Conservation (phyloP, 2,888 invertebrate species). For the Gymnoscelis rufifasciata region DNA sequence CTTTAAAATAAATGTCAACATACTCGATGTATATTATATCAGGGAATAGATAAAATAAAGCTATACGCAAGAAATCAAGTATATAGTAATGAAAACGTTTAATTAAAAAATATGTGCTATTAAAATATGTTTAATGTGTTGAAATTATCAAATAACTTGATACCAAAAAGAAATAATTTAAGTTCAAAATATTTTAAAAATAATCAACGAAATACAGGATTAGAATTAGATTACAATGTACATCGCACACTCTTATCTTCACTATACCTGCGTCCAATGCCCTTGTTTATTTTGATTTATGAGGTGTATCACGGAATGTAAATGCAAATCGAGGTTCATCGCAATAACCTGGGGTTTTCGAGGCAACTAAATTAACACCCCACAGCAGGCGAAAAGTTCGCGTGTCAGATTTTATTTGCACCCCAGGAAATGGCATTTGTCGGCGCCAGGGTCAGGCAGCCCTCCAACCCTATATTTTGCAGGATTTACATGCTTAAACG, state of each 20-base stretch:
- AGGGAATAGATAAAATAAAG: no score
- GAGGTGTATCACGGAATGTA: constrained; percentile 18
- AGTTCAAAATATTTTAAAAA: no score
- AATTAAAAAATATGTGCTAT: no score
- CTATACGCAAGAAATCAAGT: no score
- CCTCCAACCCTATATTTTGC: constrained; percentile 37
- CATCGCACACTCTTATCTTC: constrained; percentile 18
- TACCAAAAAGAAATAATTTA: no score
- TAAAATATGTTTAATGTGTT: no score
- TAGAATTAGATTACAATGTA: no score
- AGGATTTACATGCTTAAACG: constrained; percentile 27
- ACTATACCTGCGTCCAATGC: constrained; percentile 13
- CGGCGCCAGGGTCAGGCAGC: constrained; percentile 40
- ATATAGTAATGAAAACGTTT: no score
- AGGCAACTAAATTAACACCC: constrained; percentile 61
- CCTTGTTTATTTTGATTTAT: constrained; percentile 26
- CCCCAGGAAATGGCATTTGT: constrained; percentile 58
- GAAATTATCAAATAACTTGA: no score
- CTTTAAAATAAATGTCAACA: no score
- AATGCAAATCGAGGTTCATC: constrained; percentile 25
- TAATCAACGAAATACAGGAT: no score
- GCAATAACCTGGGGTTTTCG: constrained; percentile 15
- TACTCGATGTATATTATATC: no score
- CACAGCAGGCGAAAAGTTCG: constrained; percentile 39
- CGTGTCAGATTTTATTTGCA: constrained; percentile 55